A percentile compares a stretch with the other conserved stretches of the same genome.
Conservation (phyloP, 2,888 invertebrate species). For the Schizaphis graminum region DNA sequence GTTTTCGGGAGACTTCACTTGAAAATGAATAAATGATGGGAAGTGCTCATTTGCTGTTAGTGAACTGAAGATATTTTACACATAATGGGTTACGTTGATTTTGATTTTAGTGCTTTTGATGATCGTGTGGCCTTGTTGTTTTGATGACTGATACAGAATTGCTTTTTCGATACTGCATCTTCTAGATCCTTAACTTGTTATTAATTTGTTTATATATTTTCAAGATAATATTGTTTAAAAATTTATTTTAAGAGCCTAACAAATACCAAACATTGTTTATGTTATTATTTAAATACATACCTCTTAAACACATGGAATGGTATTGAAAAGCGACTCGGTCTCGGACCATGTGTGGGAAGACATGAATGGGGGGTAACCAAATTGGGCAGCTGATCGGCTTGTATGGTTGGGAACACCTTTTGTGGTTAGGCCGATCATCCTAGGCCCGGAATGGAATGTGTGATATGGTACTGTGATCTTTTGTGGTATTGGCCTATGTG, state of each 20-base stretch:
- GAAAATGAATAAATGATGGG: slow-evolving; percentile 55
- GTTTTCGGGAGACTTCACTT: slow-evolving; percentile 59
- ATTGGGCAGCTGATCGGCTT: slow-evolving; percentile 65
- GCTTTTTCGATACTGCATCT: slow-evolving; percentile 53
- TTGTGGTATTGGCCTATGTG: slow-evolving; percentile 64
- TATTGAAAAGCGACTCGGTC: slow-evolving; percentile 66
- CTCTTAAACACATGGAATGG: slow-evolving; percentile 65
- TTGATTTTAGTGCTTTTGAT: slow-evolving; percentile 63
- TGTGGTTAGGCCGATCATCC: slow-evolving; percentile 65
- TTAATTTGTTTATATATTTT: slow-evolving; percentile 53
- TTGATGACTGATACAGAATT: slow-evolving; percentile 58
- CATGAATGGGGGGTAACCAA: slow-evolving; percentile 66
- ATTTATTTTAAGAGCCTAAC: slow-evolving; percentile 53
- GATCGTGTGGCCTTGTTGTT: slow-evolving; percentile 58
- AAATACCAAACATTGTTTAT: slow-evolving; percentile 66
- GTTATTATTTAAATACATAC: slow-evolving; percentile 65
- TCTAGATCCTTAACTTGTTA: slow-evolving; percentile 62
- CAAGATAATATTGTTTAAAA: slow-evolving; percentile 40
- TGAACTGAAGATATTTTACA: slow-evolving; percentile 58
- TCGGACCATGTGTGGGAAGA: slow-evolving; percentile 65
- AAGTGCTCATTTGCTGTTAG: slow-evolving; percentile 55
- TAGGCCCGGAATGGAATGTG: slow-evolving; percentile 65
- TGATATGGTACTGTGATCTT: slow-evolving; percentile 64
- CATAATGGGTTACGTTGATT: slow-evolving; percentile 51
- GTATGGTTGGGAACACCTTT: slow-evolving; percentile 66